Evolutionary conservation across 2,113 vertebrate species (phyloP), one percentile per base, ranked within the genome.

Genomic region (Bothrops jararaca): DNA sequence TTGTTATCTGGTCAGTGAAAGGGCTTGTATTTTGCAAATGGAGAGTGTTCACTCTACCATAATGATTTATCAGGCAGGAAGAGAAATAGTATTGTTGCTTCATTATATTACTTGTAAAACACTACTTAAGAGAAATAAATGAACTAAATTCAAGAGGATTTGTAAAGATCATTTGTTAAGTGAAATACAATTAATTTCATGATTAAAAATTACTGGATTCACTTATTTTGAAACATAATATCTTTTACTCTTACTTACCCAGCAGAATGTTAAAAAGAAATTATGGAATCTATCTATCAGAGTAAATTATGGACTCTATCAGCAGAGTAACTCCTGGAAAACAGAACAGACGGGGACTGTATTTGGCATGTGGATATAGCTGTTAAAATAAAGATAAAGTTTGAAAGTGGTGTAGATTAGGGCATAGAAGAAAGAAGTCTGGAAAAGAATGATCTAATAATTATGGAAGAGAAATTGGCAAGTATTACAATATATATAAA

Each of bases 161-260:
- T 56, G 11, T 52, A 53, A 93, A 90, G 91, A 60, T 91, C 56
- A 34, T 45, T 10, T 64, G 13, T 39, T 86, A 91, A 91, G 39
- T 92, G 26, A 85, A 56, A 6, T 90, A 34, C 50, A 54, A 24
- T 5, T 90, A 54, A 0, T 24, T 1, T 92, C 5, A 0, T 90
- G 92, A 7, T 69, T 86, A 89, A 86, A 22, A 94, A 85, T 53
- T 87, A 93, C 34, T 91, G 94, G 0, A 0, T 56, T 93, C 88
- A 52, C 22, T 74, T 42, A 95, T 95, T 94, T 74, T 93, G 86
- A 86, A 93, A 91, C 48, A 45, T 64, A 88, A 64, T 87, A 86
- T 94, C 92, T 88, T 88, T 87, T 80, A 80, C 34, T 80, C 15
- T 80, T 80, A 42, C 18, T 80, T 80, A 42, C 34, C 34, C 74